These are phyloP conservation scores for Hydrochoerus hydrochaeris DNA, from an alignment of 2,113 vertebrate species.

Conservation along the genomic window DNA sequence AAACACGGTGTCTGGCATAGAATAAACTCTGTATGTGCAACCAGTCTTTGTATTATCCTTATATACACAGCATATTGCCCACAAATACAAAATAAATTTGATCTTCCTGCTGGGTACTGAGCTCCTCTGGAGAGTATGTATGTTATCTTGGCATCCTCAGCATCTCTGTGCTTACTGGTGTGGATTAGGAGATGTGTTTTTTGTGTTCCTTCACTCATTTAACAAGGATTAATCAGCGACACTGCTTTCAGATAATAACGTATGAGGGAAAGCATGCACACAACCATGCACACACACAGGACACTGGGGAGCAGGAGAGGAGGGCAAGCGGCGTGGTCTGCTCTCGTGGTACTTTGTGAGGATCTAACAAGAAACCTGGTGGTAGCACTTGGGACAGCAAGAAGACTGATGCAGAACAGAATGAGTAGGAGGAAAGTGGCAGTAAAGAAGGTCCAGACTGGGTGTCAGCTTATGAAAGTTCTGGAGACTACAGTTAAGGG, in stretches of 20 bases:
- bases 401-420: not conserved
- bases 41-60: not conserved
- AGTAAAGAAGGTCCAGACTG: not conserved
- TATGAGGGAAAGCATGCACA: not conserved
- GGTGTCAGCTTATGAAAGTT: not conserved
- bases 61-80: not conserved
- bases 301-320: not conserved
- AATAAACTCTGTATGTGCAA: not conserved
- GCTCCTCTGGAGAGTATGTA: not conserved
- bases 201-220: not conserved
- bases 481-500: not conserved
- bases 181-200: not conserved
- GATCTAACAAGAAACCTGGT: not conserved
- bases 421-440: fast-evolving
- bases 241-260: not conserved
- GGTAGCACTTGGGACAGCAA: not conserved
- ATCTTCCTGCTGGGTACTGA: not conserved
- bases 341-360: too few relatives aligned
- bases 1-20: too few relatives aligned
- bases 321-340: not conserved
- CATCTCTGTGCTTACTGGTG: not conserved
- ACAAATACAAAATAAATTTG: not conserved
- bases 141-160: not conserved
- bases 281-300: not conserved
- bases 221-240: not conserved